Evolutionary conservation across 2,888 invertebrate genomes (phyloP).

Genomic region (Polymixis flavicincta): DNA sequence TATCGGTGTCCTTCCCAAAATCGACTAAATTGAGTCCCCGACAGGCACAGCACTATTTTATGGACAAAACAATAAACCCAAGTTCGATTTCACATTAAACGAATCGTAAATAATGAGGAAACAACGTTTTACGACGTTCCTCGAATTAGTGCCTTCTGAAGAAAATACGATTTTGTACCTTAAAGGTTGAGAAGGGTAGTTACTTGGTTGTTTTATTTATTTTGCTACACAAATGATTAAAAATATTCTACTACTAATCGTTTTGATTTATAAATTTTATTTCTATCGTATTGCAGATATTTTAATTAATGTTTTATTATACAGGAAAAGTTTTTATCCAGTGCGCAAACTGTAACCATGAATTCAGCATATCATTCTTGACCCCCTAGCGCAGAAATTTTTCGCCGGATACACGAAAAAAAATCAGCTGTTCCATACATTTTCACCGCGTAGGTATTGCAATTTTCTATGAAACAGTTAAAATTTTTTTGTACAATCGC

Average conservation of each 20-base stretch:
- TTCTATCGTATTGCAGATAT: too few relatives aligned
- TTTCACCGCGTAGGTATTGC: too few relatives aligned
- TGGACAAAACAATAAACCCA: slow-evolving; percentile 39
- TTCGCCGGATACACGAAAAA: too few relatives aligned
- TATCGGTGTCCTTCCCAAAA: slow-evolving; percentile 12
- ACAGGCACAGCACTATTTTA: slow-evolving; percentile 41
- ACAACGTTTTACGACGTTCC: slow-evolving; percentile 31
- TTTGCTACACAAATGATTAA: not conserved
- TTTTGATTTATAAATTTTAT: too few relatives aligned
- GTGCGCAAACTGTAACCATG: too few relatives aligned
- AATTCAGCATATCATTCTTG: too few relatives aligned
- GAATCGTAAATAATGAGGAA: slow-evolving; percentile 48
- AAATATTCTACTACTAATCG: not conserved
- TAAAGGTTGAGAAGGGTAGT: not conserved
- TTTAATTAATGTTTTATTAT: too few relatives aligned
- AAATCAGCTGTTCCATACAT: too few relatives aligned
- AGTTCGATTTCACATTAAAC: slow-evolving; percentile 40
- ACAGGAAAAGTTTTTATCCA: too few relatives aligned
- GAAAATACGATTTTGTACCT: slow-evolving; percentile 4
- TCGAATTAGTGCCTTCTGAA: slow-evolving; percentile 21
- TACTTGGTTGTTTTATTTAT: not conserved
- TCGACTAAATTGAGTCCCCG: slow-evolving; percentile 12
- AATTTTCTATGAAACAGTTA: too few relatives aligned
- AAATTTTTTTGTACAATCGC: too few relatives aligned
- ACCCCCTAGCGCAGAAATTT: too few relatives aligned